A percentile compares a stretch with the other conserved stretches of the same genome.
These are phyloP conservation scores for Nebria salina DNA, from an alignment of 2,888 invertebrate genomes.

Conservation along the genomic window DNA sequence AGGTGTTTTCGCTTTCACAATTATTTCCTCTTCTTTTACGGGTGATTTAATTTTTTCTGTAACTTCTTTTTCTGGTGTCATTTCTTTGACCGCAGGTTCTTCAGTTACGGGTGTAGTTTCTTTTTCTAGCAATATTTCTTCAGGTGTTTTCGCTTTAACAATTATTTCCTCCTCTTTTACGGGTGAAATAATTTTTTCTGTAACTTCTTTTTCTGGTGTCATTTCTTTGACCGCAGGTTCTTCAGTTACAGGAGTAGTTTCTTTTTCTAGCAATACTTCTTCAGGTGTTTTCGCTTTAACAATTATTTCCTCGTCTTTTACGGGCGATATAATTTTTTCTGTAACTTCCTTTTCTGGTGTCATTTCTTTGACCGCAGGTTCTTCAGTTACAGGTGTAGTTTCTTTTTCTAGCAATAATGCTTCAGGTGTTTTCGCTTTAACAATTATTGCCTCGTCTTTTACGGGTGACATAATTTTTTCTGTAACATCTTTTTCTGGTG, in stretches of 20 bases:
- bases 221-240: background rate
- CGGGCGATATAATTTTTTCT: background rate
- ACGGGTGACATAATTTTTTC: too few species aligned
- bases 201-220: background rate
- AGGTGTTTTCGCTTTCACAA: background rate
- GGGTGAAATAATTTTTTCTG: background rate
- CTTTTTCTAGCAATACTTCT: conserved; percentile 42
- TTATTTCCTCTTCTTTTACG: conserved; percentile 18
- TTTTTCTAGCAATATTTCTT: background rate
- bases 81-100: too few species aligned
- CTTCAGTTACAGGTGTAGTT: conserved; percentile 49
- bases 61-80: background rate
- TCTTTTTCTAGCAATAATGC: too few species aligned
- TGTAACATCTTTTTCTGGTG: too few species aligned
- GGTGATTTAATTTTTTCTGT: conserved; percentile 14
- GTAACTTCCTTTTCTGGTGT: conserved; percentile 36
- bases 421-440: too few species aligned
- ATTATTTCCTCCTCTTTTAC: conserved; percentile 30
- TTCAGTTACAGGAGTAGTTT: background rate
- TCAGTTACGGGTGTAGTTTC: background rate
- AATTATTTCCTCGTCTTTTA: conserved; percentile 42
- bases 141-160: conserved; percentile 31
- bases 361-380: conserved; percentile 47
- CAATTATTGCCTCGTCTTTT: too few species aligned
- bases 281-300: conserved; percentile 50